phyloP scores from a whole-genome alignment of 2,113 vertebrate genomes.

The Sebastes schlegelii region DNA sequence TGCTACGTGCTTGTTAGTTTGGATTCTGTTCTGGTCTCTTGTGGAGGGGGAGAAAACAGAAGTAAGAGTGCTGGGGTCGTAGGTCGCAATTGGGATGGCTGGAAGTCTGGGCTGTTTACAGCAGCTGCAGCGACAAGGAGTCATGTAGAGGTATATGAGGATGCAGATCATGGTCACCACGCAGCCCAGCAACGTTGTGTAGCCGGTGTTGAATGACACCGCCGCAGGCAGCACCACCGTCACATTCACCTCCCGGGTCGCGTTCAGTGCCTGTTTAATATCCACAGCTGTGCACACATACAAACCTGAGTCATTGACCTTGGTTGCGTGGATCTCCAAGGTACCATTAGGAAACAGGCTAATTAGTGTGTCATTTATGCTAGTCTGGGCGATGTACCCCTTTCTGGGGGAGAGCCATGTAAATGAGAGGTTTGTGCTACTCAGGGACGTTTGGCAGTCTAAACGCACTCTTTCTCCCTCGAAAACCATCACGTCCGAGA shows the following conservation, averaged over 20 bases:
- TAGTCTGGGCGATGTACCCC: slow-evolving; percentile 80
- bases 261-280: slow-evolving; percentile 84
- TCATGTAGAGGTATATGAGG: slow-evolving; percentile 92
- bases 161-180: slow-evolving; percentile 89
- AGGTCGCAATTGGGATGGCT: slow-evolving; percentile 47
- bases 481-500: slow-evolving; percentile 77
- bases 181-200: slow-evolving; percentile 94
- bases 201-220: slow-evolving; percentile 91
- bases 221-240: slow-evolving; percentile 80
- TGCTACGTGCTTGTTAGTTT: slow-evolving; percentile 87
- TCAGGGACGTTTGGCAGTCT: slow-evolving; percentile 86
- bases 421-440: slow-evolving; percentile 80
- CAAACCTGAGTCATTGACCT: slow-evolving; percentile 88
- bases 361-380: slow-evolving; percentile 84
- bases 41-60: slow-evolving; percentile 69
- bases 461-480: slow-evolving; percentile 86
- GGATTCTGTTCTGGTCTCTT: slow-evolving; percentile 78
- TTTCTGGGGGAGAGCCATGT: slow-evolving; percentile 89
- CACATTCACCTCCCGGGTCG: slow-evolving; percentile 90
- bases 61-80: slow-evolving; percentile 55
- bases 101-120: slow-evolving; percentile 79
- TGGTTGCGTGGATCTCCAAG: slow-evolving; percentile 86
- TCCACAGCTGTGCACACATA: slow-evolving; percentile 91
- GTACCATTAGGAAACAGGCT: slow-evolving; percentile 89
- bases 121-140: slow-evolving; percentile 90